Base-by-base conservation (phyloP, 2,797 vertebrate species). In the Carapus acus region DNA sequence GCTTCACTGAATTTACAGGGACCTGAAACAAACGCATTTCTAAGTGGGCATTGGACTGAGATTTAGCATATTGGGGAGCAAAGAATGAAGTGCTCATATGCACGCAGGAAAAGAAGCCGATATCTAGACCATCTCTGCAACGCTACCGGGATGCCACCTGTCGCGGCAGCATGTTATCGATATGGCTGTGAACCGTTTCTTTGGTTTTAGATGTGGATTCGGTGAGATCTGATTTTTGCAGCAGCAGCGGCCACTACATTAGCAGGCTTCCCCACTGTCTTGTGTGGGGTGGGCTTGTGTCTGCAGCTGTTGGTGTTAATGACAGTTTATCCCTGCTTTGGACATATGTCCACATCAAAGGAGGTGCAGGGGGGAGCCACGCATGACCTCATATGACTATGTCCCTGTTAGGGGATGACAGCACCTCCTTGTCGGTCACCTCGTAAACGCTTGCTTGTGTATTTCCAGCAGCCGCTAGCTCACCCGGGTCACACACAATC, bases 231-330 rank as follows among this genome's bases (percentile, higher is more conserved):
- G 39, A 60, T 59, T 68, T 76, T 43, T 65, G 51, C 41, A 37
- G 65, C 11, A 22, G 54, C 19, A 27, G 43, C 59, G 22, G 52
- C 41, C 47, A 20, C 0, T 5, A 45, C 58, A 45, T 38, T 58
- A 72, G 67, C n/a, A 38, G 64, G 34, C 67, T 70, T 67, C 69
- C 71, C 65, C 58, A 44, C 8, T 51, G 62, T 62, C 69, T 62
- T 72, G 52, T 46, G 24, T 6, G 31, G 60, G 50, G 69, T 53
- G 50, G 13, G 59, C 43, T 66, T 77, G 65, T 68, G 57, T 79
- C 74, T 83, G 77, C 86, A 89, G 84, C 85, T 87, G 88, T 85
- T 69, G 29, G 43, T 40, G 49, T 61, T 83, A 83, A 84, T 84
- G 79, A 82, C 74, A 77, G 73, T 76, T 84, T 71, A 84, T 84